phyloP scores from a whole-genome alignment of 2,113 vertebrate species.

The Psephotus haematonotus region DNA sequence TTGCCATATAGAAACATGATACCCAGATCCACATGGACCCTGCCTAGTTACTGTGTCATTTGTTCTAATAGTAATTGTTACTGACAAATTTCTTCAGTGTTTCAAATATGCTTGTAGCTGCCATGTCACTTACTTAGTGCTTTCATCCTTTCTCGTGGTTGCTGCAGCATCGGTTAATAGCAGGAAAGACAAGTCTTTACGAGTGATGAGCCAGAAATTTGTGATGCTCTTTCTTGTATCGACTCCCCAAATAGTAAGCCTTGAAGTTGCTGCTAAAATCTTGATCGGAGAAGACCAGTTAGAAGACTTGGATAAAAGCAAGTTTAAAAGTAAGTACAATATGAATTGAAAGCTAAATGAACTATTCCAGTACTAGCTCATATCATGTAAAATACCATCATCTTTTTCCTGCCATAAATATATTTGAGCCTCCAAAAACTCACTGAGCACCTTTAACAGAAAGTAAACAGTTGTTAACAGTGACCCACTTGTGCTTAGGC shows the following conservation, averaged over 20 bases:
- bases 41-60: background rate
- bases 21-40: background rate
- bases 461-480: background rate
- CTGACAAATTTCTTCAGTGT: background rate
- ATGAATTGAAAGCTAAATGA: background rate
- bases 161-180: constrained; percentile 88
- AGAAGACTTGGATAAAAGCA: constrained; percentile 92
- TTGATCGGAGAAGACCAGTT: constrained; percentile 92
- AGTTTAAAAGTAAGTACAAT: constrained; percentile 93
- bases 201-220: constrained; percentile 98
- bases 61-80: background rate
- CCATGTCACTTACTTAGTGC: background rate
- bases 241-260: constrained; percentile 86
- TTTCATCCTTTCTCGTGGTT: constrained; percentile 50
- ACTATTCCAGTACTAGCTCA: background rate
- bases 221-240: constrained; percentile 97
- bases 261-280: constrained; percentile 95
- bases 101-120: constrained; percentile 28
- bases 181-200: constrained; percentile 94
- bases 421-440: background rate
- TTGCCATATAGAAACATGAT: background rate
- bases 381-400: background rate
- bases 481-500: background rate
- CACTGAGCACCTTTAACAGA: background rate
- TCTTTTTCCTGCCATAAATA: background rate